Evolutionary conservation across 2,888 invertebrate genomes (phyloP).

Genomic region (Euplagia quadripunctaria): DNA sequence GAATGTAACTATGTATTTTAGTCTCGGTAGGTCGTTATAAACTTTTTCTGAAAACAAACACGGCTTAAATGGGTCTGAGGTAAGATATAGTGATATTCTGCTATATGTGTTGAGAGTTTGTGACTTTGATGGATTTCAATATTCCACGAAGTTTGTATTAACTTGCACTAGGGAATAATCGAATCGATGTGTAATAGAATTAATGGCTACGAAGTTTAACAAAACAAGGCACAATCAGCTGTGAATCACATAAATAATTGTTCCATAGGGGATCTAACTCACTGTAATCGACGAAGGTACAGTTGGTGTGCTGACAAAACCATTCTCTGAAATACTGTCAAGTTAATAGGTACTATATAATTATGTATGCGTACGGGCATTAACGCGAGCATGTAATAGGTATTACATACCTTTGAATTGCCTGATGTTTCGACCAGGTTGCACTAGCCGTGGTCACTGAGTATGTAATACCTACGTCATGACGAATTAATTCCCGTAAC

Average conservation of each 20-base stretch:
- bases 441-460: too few relatives aligned
- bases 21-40: constrained; percentile 17
- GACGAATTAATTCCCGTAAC: too few relatives aligned
- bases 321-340: too few relatives aligned
- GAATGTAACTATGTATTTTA: constrained; percentile 30
- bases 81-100: constrained; percentile 6
- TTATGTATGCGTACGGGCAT: too few relatives aligned
- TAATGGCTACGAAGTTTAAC: neutral
- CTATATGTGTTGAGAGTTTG: constrained; percentile 14
- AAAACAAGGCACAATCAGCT: neutral
- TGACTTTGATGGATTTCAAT: constrained; percentile 1
- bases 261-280: neutral
- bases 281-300: neutral
- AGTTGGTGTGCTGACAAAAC: neutral
- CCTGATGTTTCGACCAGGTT: too few relatives aligned
- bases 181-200: neutral
- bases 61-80: neutral
- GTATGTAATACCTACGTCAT: too few relatives aligned
- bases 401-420: too few relatives aligned
- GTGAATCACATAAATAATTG: neutral
- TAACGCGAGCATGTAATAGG: too few relatives aligned
- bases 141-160: neutral
- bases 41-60: neutral
- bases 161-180: neutral
- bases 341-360: neutral